These are phyloP conservation scores for Lasaia peninsularis DNA, from an alignment of 1,140 invertebrate genomes.

Conservation along the genomic window DNA sequence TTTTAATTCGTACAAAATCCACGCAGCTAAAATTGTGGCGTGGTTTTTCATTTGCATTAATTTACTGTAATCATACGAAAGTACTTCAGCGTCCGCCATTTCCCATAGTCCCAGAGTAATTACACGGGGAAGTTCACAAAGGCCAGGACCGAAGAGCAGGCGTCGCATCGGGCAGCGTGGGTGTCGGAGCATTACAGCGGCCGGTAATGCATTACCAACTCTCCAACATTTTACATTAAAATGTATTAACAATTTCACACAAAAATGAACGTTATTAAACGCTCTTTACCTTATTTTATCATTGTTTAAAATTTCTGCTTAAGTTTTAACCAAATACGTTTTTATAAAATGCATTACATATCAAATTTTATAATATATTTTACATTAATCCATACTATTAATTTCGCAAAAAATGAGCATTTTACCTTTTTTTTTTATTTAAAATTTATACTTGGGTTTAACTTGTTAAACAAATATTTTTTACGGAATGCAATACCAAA, in stretches of 20 bases:
- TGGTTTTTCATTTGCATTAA: slow-evolving; percentile 52
- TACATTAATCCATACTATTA: no score
- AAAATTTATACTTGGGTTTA: no score
- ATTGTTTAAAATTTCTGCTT: not conserved
- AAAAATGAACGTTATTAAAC: not conserved
- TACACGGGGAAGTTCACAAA: slow-evolving; percentile 61
- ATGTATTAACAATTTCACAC: not conserved
- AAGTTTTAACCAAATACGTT: no score
- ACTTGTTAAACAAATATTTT: no score
- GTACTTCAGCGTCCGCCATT: slow-evolving; percentile 59
- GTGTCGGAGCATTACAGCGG: slow-evolving; percentile 25
- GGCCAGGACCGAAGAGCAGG: slow-evolving; percentile 36
- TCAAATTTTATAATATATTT: no score
- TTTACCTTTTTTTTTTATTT: no score
- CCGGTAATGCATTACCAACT: slow-evolving; percentile 32
- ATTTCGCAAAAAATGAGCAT: no score
- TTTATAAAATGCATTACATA: no score
- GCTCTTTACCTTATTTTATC: not conserved
- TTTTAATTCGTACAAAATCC: slow-evolving; percentile 1
- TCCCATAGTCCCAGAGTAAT: slow-evolving; percentile 72
- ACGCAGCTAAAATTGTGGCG: slow-evolving; percentile 23
- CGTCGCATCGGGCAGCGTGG: slow-evolving; percentile 25
- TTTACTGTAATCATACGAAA: slow-evolving; percentile 62
- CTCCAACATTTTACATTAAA: not conserved
- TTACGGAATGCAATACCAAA: slow-evolving; percentile 33